These are phyloP conservation scores for Apeira syringaria DNA, from an alignment of 2,888 invertebrate genomes.

Conservation along the genomic window DNA sequence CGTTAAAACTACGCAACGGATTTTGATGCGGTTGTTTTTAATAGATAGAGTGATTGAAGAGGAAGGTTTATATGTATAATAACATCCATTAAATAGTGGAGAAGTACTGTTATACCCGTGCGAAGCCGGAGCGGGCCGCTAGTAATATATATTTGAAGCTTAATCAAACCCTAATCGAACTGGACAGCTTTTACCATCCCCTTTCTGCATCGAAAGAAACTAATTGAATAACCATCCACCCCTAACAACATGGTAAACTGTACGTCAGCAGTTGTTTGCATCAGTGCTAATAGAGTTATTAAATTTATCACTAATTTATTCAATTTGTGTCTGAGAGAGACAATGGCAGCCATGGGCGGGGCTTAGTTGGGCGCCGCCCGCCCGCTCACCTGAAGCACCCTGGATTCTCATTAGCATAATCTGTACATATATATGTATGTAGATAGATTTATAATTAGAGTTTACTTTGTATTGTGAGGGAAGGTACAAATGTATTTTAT, in stretches of 20 bases:
- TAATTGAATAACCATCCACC: slow-evolving; percentile 70
- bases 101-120: too few relatives aligned
- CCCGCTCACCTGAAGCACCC: slow-evolving; percentile 58
- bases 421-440: slow-evolving; percentile 25
- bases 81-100: too few relatives aligned
- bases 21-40: too few relatives aligned
- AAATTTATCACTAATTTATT: slow-evolving; percentile 81
- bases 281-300: slow-evolving; percentile 78
- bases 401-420: slow-evolving; percentile 47
- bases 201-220: slow-evolving; percentile 49
- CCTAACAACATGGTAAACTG: slow-evolving; percentile 64
- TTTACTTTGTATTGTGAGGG: too few relatives aligned
- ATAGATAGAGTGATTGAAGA: too few relatives aligned
- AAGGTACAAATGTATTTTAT: too few relatives aligned
- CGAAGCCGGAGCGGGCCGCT: too few relatives aligned
- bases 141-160: not conserved
- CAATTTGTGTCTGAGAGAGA: slow-evolving; percentile 67
- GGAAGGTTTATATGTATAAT: too few relatives aligned
- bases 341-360: slow-evolving; percentile 72
- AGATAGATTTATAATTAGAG: too few relatives aligned
- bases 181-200: slow-evolving; percentile 55
- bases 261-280: slow-evolving; percentile 73
- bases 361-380: slow-evolving; percentile 56
- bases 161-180: slow-evolving; percentile 15
- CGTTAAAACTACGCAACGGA: too few relatives aligned